phyloP scores from a whole-genome alignment of 1,140 invertebrate genomes.

The Drosophila watanabei region DNA sequence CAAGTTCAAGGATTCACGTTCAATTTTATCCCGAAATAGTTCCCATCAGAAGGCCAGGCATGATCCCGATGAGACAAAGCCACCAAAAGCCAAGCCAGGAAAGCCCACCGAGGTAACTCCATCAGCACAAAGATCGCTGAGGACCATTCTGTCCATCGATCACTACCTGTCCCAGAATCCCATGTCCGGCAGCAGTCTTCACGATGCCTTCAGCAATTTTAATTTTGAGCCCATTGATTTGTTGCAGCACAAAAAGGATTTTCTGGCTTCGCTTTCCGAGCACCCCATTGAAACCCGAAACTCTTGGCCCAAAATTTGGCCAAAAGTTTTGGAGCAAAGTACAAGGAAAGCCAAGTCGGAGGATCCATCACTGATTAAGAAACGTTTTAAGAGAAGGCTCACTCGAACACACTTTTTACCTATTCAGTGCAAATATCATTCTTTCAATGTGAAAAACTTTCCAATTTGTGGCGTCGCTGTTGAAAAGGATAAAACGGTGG shows the following conservation, averaged over 20 bases:
- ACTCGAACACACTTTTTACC: background rate
- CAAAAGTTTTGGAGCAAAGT: background rate
- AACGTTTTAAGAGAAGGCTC: background rate
- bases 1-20: background rate
- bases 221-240: conserved; percentile 16
- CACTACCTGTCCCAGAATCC: background rate
- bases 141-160: background rate
- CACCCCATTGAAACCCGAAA: background rate
- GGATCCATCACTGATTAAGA: background rate
- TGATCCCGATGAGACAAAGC: background rate
- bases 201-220: background rate
- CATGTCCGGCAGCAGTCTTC: background rate
- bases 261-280: background rate
- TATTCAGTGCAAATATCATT: conserved; percentile 1
- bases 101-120: too few species aligned
- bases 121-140: too few species aligned
- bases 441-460: background rate
- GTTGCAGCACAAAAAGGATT: background rate
- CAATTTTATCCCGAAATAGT: background rate
- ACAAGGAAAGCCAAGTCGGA: background rate
- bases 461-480: background rate
- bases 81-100: background rate
- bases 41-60: background rate
- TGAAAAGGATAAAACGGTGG: background rate
- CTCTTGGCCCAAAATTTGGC: conserved; percentile 14